Evolutionary conservation across 2,888 invertebrate species (phyloP), one percentile per base, ranked within the genome.

Genomic region (Drosophila neutralis): DNA sequence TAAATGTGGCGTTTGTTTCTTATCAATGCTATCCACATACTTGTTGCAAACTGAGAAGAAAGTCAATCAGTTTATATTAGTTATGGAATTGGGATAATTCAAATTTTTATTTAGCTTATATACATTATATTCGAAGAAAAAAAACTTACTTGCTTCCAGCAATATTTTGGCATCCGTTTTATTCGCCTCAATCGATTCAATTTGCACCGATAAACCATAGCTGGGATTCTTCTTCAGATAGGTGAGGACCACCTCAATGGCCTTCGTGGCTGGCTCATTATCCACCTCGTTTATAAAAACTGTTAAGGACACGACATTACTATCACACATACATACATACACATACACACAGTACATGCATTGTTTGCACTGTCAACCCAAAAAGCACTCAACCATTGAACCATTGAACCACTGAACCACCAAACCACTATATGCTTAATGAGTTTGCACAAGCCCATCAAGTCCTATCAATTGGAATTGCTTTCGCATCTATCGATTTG

Each of bases 1-100:
- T 18, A 98, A 93, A 92, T 97, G 97, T 0, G 97, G 97, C 0
- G 95, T 94, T 83, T 95, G 94, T 78, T 95, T 95, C 2, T 94
- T 94, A 15, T 94, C 94, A 65, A 96, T 91, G 93, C 95, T 95
- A 59, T 94, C 94, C 74, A 95, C 95, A 92, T 97, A 96, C 80
- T 95, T 95, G 84, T 94, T 94, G 93, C 97, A 97, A 92, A 97
- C 96, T 96, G 80, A 29, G 0, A 18, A 18, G 10, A 35, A 7
- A 5, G 45, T 11, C 8, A 35, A 64, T 54, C 0, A 18, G 15
- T 29, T 57, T 13, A 29, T n/a, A 36, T n/a, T 15, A 13, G 7
- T 4, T 5, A 1, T 4, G 13, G 21, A 13, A 45, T 21, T 21
- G 4, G 13, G 4, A 7, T 1, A 45, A 45, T 15, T 4, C 0